Evolutionary conservation across 2,797 vertebrate species (phyloP), one percentile per base, ranked within the genome.

Genomic region (Semaprochilodus insignis): DNA sequence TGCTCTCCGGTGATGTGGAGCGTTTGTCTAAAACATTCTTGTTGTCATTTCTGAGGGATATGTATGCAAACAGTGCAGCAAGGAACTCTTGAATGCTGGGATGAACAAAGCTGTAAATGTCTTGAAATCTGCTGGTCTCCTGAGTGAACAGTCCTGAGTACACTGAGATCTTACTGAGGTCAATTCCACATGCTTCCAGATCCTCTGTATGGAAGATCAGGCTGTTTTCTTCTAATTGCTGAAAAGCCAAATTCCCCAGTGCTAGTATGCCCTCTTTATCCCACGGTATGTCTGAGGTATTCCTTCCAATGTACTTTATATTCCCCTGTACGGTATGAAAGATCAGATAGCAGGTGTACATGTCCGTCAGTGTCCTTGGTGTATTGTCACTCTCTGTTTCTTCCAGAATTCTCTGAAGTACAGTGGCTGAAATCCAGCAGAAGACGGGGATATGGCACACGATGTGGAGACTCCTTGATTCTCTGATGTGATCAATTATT

Each of bases 21-120:
- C 21, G 16, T 21, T 15, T 3, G 2, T 70, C 66, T 70, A 48
- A 70, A 59, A 59, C 54, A 59, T 79, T 79, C 54, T 59, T 44
- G 13, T 59, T 40, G 6, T 78, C n/a, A 57, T 78, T 78, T 44
- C 5, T 48, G 65, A 71, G 0, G 15, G 1, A 21, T 1, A 48
- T 4, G 2, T 27, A 80, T 23, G 36, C n/a, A 73, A 62, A 80
- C n/a, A 80, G 51, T 0, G 78, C 78, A 80, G 78, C 69, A 11
- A 80, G 11, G 5, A 80, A 80, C 55, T 80, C 78, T 36, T 80
- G 78, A 73, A 80, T 52, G 27, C 59, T 60, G 3, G 23, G n/a
- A 60, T 60, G 59, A 2, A 60, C 59, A 60, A 60, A 60, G n/a
- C 59, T 80, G 78, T 51, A 80, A 51, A 80, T 80, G 23, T 55